phyloP scores from a whole-genome alignment of 1,140 invertebrate genomes.

The Cecropterus lyciades region DNA sequence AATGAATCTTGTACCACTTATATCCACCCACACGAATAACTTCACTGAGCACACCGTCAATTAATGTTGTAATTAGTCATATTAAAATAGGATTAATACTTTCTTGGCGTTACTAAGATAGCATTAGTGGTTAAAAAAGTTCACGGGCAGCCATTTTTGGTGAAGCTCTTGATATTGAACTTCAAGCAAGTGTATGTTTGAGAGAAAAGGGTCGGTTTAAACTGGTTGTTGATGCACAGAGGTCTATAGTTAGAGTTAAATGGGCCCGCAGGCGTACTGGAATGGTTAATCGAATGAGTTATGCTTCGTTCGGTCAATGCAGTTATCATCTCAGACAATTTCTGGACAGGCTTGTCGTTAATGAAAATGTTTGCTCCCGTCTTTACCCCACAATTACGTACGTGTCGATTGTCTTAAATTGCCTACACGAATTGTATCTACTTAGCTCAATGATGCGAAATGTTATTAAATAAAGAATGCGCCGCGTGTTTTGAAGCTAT shows the following conservation, averaged over 20 bases:
- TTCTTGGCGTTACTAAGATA: slow-evolving; percentile 60
- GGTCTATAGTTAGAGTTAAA: slow-evolving; percentile 50
- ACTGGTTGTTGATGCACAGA: slow-evolving; percentile 41
- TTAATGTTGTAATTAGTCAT: slow-evolving; percentile 69
- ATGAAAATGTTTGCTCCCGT: slow-evolving; percentile 62
- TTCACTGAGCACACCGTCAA: slow-evolving; percentile 44
- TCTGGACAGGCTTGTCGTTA: slow-evolving; percentile 50
- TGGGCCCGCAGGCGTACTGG: slow-evolving; percentile 60
- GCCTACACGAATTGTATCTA: slow-evolving; percentile 54
- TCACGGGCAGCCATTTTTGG: slow-evolving; percentile 32
- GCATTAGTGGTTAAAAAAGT: slow-evolving; percentile 43
- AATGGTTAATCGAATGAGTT: slow-evolving; percentile 74
- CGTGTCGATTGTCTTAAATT: slow-evolving; percentile 53
- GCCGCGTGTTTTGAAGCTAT: too few species aligned
- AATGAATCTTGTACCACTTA: slow-evolving; percentile 28
- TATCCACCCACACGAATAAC: slow-evolving; percentile 41
- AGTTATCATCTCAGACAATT: slow-evolving; percentile 67
- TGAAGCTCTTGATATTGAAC: slow-evolving; percentile 16
- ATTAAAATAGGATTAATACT: slow-evolving; percentile 73
- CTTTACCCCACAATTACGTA: slow-evolving; percentile 45
- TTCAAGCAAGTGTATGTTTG: neutral
- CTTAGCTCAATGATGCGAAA: slow-evolving; percentile 21
- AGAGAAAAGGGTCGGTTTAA: slow-evolving; percentile 37
- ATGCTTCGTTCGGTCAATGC: slow-evolving; percentile 69
- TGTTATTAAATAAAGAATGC: slow-evolving; percentile 8